These are phyloP conservation scores for Rhaphigaster nebulosa DNA, from an alignment of 2,888 invertebrate genomes.

Conservation along the genomic window DNA sequence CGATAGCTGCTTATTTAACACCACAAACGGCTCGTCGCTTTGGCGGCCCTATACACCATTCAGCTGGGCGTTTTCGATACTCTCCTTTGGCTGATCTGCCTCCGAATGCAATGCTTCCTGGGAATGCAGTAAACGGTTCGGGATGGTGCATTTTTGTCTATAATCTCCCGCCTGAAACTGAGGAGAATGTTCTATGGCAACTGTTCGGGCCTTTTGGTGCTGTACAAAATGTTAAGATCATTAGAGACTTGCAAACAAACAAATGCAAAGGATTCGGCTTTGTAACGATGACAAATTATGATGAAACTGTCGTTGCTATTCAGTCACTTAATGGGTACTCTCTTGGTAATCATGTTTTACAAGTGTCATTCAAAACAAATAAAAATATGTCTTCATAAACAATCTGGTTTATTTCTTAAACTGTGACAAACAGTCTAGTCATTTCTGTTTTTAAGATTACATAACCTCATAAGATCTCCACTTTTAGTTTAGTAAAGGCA, in stretches of 20 bases:
- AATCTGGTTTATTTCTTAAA: conserved; percentile 50
- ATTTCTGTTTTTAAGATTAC: conserved; percentile 54
- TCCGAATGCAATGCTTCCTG: conserved; percentile 83
- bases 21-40: conserved; percentile 85
- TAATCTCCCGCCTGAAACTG: conserved; percentile 92
- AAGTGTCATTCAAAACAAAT: conserved; percentile 97
- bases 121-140: conserved; percentile 86
- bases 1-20: conserved; percentile 82
- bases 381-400: conserved; percentile 72
- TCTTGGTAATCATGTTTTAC: conserved; percentile 93
- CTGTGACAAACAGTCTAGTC: conserved; percentile 58
- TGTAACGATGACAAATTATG: conserved; percentile 98
- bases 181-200: conserved; percentile 93
- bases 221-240: conserved; percentile 96
- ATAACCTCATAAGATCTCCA: conserved; percentile 52
- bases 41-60: conserved; percentile 81
- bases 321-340: conserved; percentile 97
- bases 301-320: conserved; percentile 96
- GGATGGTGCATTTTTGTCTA: conserved; percentile 96
- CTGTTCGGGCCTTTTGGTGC: conserved; percentile 97
- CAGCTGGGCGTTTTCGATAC: conserved; percentile 87
- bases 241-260: conserved; percentile 93
- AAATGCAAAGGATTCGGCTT: conserved; percentile 99
- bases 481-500: conserved; percentile 45
- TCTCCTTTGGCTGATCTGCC: conserved; percentile 87